Conservation (phyloP, 2,888 invertebrate genomes). For the Dicyrtoma fusca region DNA sequence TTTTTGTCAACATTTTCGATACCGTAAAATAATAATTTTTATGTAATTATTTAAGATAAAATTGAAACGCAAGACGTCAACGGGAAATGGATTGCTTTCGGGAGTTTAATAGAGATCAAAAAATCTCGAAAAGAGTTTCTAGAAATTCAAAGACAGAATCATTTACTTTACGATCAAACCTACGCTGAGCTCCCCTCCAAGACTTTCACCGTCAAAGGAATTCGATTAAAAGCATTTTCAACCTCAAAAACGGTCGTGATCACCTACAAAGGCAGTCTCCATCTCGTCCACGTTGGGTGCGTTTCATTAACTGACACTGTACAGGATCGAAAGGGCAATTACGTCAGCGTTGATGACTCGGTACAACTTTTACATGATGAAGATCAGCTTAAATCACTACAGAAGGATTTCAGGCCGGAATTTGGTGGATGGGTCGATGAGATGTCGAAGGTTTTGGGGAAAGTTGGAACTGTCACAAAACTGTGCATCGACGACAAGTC, state of each 20-base stretch:
- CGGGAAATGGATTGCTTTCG: background rate
- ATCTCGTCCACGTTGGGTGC: too few species aligned
- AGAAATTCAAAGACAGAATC: background rate
- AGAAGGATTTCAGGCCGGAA: too few species aligned
- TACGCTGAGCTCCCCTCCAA: background rate
- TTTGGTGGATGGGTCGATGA: background rate
- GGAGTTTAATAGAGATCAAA: background rate
- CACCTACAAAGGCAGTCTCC: background rate
- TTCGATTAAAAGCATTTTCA: conserved; percentile 1
- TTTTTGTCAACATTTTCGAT: background rate
- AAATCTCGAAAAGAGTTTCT: background rate
- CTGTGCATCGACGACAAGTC: background rate
- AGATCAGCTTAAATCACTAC: background rate
- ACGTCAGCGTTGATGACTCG: background rate
- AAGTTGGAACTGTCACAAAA: background rate
- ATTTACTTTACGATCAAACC: background rate
- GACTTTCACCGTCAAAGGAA: background rate
- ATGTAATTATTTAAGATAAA: background rate
- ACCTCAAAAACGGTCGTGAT: background rate
- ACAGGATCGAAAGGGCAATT: background rate
- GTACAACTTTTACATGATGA: background rate
- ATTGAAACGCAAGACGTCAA: conserved; percentile 13
- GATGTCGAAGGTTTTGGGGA: conserved; percentile 3
- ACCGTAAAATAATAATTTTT: background rate
- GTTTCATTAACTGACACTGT: too few species aligned